A percentile compares a stretch with the other conserved stretches of the same genome.
Conservation (phyloP, 1,140 invertebrate species). For the Neodiprion pinetum region DNA sequence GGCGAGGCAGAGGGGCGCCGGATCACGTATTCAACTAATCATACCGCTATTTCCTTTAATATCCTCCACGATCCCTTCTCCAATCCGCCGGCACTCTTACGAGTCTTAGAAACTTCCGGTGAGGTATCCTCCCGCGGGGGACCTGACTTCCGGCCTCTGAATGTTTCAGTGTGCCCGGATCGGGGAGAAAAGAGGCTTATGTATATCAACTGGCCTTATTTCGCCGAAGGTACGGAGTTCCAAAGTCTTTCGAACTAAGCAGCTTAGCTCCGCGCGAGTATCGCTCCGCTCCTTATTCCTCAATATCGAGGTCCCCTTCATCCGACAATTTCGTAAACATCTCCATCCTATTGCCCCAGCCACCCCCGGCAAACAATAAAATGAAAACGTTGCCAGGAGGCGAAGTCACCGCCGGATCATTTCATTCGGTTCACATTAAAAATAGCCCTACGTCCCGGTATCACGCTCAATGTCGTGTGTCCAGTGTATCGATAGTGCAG, state of each 20-base stretch:
- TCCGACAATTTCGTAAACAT: neutral
- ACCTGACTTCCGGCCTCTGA: constrained; percentile 50
- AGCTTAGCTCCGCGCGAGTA: constrained; percentile 2
- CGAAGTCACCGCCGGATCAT: neutral
- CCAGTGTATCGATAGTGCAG: constrained; percentile 55
- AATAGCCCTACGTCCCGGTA: constrained; percentile 53
- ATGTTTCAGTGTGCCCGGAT: constrained; percentile 44
- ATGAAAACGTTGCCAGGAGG: neutral
- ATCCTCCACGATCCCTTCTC: constrained; percentile 43
- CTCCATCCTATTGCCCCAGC: too few species aligned
- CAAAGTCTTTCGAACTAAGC: constrained; percentile 20
- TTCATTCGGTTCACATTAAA: constrained; percentile 19
- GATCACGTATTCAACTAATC: constrained; percentile 61
- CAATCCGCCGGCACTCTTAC: constrained; percentile 41
- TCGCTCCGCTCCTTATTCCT: neutral
- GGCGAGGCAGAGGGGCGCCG: neutral
- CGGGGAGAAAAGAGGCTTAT: constrained; percentile 15
- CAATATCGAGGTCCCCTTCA: constrained; percentile 9
- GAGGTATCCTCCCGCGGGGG: constrained; percentile 44
- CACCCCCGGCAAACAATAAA: neutral
- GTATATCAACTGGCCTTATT: constrained; percentile 12
- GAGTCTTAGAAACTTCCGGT: constrained; percentile 58
- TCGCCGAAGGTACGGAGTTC: neutral
- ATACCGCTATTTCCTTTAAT: constrained; percentile 65
- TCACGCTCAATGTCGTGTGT: constrained; percentile 52